Evolutionary conservation across 2,888 invertebrate species (phyloP), one percentile per base, ranked within the genome.

Genomic region (Metopia argyrocephala): DNA sequence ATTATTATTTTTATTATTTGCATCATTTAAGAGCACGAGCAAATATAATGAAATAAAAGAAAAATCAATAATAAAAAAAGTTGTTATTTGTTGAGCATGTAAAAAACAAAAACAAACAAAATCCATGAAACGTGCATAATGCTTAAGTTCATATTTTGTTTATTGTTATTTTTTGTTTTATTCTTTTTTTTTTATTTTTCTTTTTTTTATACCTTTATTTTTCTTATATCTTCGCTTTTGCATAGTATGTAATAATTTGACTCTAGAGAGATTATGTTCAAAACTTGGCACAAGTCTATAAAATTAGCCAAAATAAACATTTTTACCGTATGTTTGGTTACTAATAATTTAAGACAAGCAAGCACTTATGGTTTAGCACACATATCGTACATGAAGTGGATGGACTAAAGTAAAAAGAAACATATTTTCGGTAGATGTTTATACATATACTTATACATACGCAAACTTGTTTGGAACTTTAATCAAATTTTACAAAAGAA

Each of bases 221-320:
- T 23, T 59, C n/a, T 27, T n/a, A n/a, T n/a, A n/a, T n/a, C n/a
- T n/a, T n/a, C n/a, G n/a, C 46, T 69, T 59, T 57, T 57, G 57
- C 57, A 59, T 20, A 57, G 59, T 21, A 15, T 50, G 15, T 21
- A 25, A 18, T 50, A 65, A 59, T 57, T 65, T 48, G 46, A 57
- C 64, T 74, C 65, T 48, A 31, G 56, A 48, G 65, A 56, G 7
- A 27, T 56, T n/a, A n/a, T 20, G 0, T 28, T 31, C 23, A 52
- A 50, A 28, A 28, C 5, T 65, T 45, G 56, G 48, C 64, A 65
- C n/a, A 56, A 57, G 65, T 48, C 73, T 65, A 65, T 48, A 48
- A 74, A 57, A 65, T 74, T 74, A 65, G 57, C 7, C 50, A 50
- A 74, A 65, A 70, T 61, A 61, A 61, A 70, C 46, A 48, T 25